phyloP scores from a whole-genome alignment of 2,797 vertebrate species.

The Discoglossus pictus region DNA sequence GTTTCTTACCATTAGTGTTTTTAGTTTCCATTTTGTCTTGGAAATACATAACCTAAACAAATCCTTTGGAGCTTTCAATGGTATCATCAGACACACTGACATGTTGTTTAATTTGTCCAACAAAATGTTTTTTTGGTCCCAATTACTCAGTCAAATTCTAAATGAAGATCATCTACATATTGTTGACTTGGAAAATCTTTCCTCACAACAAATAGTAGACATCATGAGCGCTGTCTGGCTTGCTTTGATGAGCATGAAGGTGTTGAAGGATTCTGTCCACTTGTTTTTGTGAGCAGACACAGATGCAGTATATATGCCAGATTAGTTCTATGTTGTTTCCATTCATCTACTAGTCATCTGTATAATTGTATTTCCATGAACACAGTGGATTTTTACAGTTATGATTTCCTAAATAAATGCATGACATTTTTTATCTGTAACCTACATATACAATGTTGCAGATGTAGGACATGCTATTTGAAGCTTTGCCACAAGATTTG shows the following conservation, averaged over 20 bases:
- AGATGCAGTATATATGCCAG: conserved; percentile 31
- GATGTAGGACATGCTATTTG: too few species aligned
- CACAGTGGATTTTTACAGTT: not conserved
- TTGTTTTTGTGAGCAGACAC: conserved; percentile 29
- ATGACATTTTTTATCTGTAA: too few species aligned
- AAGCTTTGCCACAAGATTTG: too few species aligned
- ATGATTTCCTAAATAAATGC: not conserved
- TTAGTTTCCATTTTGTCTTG: not conserved
- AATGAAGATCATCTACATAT: conserved; percentile 23
- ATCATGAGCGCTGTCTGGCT: conserved; percentile 25
- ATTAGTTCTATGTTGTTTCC: conserved; percentile 28
- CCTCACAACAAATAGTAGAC: conserved; percentile 17
- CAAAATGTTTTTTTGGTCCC: conserved; percentile 1
- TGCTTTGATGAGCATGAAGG: conserved; percentile 27
- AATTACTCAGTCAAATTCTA: not conserved
- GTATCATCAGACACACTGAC: not conserved
- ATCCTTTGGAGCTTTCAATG: too few species aligned
- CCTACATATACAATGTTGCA: too few species aligned
- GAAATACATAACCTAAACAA: not conserved
- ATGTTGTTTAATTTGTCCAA: not conserved
- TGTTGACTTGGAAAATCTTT: conserved; percentile 6
- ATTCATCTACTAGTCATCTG: conserved; percentile 10
- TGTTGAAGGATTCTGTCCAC: conserved; percentile 37
- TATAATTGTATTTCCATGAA: conserved; percentile 10
- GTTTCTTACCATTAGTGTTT: not conserved